phyloP scores from a whole-genome alignment of 2,888 invertebrate genomes.

The Dioctria linearis region DNA sequence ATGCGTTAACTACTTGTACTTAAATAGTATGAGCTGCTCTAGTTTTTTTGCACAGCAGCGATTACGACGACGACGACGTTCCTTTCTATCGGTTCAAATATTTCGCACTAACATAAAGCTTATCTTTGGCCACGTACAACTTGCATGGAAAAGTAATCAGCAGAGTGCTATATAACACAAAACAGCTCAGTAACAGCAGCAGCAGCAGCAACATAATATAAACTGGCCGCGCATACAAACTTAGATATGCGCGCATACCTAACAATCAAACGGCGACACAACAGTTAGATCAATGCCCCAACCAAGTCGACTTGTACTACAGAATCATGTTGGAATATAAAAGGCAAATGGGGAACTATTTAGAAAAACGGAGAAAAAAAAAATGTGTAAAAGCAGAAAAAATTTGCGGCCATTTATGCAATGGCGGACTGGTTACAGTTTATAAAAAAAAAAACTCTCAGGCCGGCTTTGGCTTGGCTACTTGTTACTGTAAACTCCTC shows the following conservation, averaged over 20 bases:
- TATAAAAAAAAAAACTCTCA: background rate
- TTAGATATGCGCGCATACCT: no score
- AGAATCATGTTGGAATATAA: conserved; percentile 25
- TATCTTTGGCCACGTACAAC: background rate
- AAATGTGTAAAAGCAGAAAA: background rate
- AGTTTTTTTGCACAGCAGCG: background rate
- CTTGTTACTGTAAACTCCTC: conserved; percentile 6
- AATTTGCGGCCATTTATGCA: conserved; percentile 9
- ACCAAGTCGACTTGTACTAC: background rate
- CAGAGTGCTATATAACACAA: background rate
- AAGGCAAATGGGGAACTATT: conserved; percentile 27
- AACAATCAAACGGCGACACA: conserved; percentile 12
- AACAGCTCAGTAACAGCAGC: background rate
- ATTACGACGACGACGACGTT: background rate
- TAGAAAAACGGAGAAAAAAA: conserved; percentile 1
- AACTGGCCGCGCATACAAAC: no score
- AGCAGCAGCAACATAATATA: no score
- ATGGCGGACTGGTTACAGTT: conserved; percentile 29
- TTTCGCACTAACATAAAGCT: conserved; percentile 5
- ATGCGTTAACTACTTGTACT: no score
- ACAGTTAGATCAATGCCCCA: conserved; percentile 37
- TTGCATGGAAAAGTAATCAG: conserved; percentile 31
- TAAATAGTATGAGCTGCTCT: background rate
- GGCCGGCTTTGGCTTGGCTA: conserved; percentile 1
- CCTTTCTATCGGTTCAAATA: conserved; percentile 17